phyloP scores from a whole-genome alignment of 1,140 invertebrate species.

The Drosophila sp. region DNA sequence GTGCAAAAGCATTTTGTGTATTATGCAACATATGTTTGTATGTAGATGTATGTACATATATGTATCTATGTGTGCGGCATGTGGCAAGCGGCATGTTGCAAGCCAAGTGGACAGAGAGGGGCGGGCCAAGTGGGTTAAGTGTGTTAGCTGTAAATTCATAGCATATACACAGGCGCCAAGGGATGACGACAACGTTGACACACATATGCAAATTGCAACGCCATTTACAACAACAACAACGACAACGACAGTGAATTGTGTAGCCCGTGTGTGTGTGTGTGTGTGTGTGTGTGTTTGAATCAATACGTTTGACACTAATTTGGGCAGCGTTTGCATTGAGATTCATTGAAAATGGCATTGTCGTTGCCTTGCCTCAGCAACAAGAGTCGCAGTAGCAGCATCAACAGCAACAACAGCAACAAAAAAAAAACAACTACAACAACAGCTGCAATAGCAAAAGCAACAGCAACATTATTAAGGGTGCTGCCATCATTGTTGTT shows the following conservation, averaged over 20 bases:
- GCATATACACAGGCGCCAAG: constrained; percentile 50
- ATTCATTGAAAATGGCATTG: constrained; percentile 70
- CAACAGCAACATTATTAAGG: constrained; percentile 40
- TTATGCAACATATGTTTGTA: constrained; percentile 56
- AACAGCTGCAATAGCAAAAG: constrained; percentile 34
- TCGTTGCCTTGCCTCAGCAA: constrained; percentile 45
- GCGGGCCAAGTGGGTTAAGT: constrained; percentile 75
- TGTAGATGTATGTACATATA: too few species aligned
- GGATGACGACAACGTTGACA: constrained; percentile 52
- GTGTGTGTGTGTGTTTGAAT: constrained; percentile 47
- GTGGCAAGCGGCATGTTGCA: constrained; percentile 14
- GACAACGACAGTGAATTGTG: constrained; percentile 8
- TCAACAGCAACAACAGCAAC: constrained; percentile 15
- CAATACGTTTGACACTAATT: constrained; percentile 81
- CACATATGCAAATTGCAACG: constrained; percentile 76
- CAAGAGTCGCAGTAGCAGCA: constrained; percentile 19
- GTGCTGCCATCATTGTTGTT: constrained; percentile 41
- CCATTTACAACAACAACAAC: constrained; percentile 62
- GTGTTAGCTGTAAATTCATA: constrained; percentile 76
- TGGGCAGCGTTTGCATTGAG: constrained; percentile 75
- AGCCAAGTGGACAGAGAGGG: constrained; percentile 19
- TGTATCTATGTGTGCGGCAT: constrained; percentile 11
- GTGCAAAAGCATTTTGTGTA: constrained; percentile 70
- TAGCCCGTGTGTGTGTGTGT: constrained; percentile 1
- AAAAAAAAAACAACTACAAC: constrained; percentile 24